These are phyloP conservation scores for Falco rusticolus DNA, from an alignment of 2,797 vertebrate species.

Conservation along the genomic window DNA sequence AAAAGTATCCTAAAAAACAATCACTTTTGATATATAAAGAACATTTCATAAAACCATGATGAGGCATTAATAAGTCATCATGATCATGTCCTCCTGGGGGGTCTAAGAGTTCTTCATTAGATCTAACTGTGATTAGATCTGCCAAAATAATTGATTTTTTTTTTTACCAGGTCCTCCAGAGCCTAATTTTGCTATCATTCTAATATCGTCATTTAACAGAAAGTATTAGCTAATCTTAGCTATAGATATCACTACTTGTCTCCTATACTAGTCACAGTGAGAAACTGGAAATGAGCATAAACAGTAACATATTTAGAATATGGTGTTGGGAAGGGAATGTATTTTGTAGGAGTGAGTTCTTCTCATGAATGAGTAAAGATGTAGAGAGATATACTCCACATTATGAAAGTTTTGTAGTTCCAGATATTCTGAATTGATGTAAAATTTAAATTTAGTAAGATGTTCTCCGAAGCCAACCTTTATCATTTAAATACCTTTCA, in stretches of 20 bases:
- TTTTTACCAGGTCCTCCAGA: neutral
- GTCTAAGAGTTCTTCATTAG: neutral
- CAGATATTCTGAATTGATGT: constrained; percentile 26
- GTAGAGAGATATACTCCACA: neutral
- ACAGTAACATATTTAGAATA: neutral
- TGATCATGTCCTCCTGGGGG: neutral
- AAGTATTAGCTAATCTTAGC: neutral
- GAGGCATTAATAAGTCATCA: neutral
- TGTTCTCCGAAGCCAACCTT: constrained; percentile 21
- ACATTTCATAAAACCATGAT: neutral
- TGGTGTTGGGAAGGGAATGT: neutral
- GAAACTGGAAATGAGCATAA: neutral
- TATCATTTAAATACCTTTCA: constrained; percentile 16
- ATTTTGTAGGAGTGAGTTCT: neutral
- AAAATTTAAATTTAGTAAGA: constrained; percentile 44
- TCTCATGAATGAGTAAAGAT: neutral
- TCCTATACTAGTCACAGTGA: neutral
- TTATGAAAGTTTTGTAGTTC: neutral
- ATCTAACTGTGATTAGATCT: neutral
- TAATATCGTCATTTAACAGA: neutral
- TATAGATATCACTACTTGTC: neutral
- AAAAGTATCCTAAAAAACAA: neutral
- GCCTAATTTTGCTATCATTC: neutral
- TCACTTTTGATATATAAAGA: neutral
- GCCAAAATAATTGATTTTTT: neutral